These are phyloP conservation scores for Cydia strobilella DNA, from an alignment of 1,140 invertebrate genomes.

Conservation along the genomic window DNA sequence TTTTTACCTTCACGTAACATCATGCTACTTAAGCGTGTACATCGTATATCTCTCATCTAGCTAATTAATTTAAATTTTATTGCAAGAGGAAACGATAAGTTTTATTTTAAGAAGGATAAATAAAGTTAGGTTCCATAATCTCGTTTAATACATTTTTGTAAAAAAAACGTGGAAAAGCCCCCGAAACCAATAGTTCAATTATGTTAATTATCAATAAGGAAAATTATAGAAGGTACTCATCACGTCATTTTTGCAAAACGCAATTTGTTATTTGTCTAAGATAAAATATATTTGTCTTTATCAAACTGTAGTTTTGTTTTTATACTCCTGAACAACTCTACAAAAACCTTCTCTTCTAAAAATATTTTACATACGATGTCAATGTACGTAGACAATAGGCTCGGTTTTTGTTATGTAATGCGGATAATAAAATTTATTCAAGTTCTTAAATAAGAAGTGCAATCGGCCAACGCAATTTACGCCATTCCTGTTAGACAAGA, in stretches of 20 bases:
- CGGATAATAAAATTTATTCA: constrained; percentile 1
- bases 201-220: background rate
- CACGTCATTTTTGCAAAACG: background rate
- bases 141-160: constrained; percentile 6
- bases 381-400: background rate
- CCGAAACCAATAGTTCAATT: background rate
- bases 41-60: background rate
- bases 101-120: constrained; percentile 4
- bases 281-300: background rate
- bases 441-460: background rate
- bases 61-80: background rate
- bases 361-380: background rate
- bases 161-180: constrained; percentile 1
- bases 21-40: background rate
- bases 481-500: background rate
- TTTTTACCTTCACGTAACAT: constrained; percentile 3
- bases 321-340: background rate
- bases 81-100: background rate
- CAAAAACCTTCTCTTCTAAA: background rate
- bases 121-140: background rate
- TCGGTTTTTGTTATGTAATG: background rate
- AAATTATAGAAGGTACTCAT: background rate
- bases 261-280: background rate
- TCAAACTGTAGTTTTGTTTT: background rate
- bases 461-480: background rate